Evolutionary conservation across 2,888 invertebrate genomes (phyloP), one percentile per base, ranked within the genome.

Genomic region (Brassicogethes aeneus): DNA sequence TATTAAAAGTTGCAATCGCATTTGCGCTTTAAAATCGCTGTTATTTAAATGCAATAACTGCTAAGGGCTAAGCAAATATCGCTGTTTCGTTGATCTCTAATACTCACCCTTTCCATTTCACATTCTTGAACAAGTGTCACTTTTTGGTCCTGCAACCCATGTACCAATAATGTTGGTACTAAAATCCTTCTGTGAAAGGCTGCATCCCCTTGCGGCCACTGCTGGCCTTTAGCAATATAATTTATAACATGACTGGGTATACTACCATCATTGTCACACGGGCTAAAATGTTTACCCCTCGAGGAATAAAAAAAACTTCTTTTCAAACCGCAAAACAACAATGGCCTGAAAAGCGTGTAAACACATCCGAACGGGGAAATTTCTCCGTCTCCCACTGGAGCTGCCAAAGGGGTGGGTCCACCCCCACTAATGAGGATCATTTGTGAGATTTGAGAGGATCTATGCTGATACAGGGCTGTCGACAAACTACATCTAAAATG

Each of bases 41-140:
- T n/a, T n/a, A n/a, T n/a, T n/a, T n/a, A n/a, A n/a, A n/a, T n/a
- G n/a, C n/a, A n/a, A n/a, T n/a, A n/a, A n/a, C n/a, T n/a, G n/a
- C n/a, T n/a, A n/a, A n/a, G n/a, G n/a, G n/a, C n/a, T n/a, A n/a
- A n/a, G n/a, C n/a, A n/a, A n/a, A n/a, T n/a, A n/a, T n/a, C n/a
- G n/a, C n/a, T n/a, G n/a, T n/a, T n/a, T n/a, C n/a, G n/a, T n/a
- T n/a, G n/a, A n/a, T n/a, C n/a, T n/a, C n/a, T n/a, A n/a, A n/a
- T 45, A 55, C 69, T 62, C 58, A 80, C 80, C 64, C 78, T 69
- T 60, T 79, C 76, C 81, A 82, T 82, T 62, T 80, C 79, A 56
- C 79, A 76, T 64, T 80, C 79, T 55, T 82, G 82, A 13, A 80
- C 76, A 44, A 81, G 66, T n/a, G 77, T 74, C 16, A 82, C 76